Evolutionary conservation across 2,113 vertebrate genomes (phyloP), one percentile per base, ranked within the genome.

Genomic region (Corvus hawaiiensis): DNA sequence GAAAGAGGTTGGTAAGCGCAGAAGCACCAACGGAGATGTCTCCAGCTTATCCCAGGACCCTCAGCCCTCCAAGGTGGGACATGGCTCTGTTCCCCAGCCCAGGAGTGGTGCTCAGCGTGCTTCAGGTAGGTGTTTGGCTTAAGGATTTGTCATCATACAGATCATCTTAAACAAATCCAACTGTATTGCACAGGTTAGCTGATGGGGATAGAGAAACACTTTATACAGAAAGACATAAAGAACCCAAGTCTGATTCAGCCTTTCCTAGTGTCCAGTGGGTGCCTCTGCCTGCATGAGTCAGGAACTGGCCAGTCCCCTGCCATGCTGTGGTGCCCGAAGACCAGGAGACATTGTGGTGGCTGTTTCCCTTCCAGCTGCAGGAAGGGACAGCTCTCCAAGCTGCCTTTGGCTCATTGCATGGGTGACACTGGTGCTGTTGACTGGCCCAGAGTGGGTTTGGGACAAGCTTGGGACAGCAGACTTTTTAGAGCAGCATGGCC

Each of bases 81-180:
- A 39, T 7, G n/a, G 18, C 35, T 71, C 51, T 41, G 35, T n/a
- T 72, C 35, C 35, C 33, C 77, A 87, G 64, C 43, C 64, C 43
- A 59, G 52, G 30, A 74, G 18, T 5, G 56, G 16, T 46, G 41
- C 49, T 63, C 89, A 69, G 64, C 16, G 0, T 39, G 26, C 56
- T 62, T 71, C 96, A 96, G 89, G 95, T 89, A 55, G 30, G 91
- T 91, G 76, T 49, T 86, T 69, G 68, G 16, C n/a, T 84, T 10
- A 41, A 1, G 9, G 18, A 58, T 54, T 66, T 89, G 37, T 27
- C 41, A 26, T 62, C 20, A 7, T 8, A 10, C 7, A 5, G 49
- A 35, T 83, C 11, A 33, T 49, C 22, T 61, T 64, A 73, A 67
- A 55, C 20, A 44, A 81, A 79, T 30, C 33, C 22, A 69, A 33